Evolutionary conservation across 2,113 vertebrate genomes (phyloP), one percentile per base, ranked within the genome.

Genomic region (Talpa occidentalis): DNA sequence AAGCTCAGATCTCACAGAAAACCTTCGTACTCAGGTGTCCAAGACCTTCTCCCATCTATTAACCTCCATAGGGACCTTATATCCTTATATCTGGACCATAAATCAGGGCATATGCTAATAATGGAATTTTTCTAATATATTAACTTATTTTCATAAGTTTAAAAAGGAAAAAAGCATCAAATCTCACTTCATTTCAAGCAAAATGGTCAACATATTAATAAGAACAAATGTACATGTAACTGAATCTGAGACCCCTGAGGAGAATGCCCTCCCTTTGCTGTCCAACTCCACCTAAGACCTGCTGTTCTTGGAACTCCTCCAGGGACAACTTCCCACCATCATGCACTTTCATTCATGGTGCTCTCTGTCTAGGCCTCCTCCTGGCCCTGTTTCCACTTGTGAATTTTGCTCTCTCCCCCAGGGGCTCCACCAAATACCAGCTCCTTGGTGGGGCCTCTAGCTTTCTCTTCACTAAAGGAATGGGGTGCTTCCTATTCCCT

Each of bases 401-500:
- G 42, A 64, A 52, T n/a, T 47, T 59, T 59, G 47, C 32, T 40
- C 32, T 35, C 16, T n/a, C 47, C 56, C 62, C 67, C 73, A 2
- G 11, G 19, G 40, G 56, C 44, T 0, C n/a, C 32, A n/a, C 67
- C 14, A 42, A 78, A 59, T 42, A n/a, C 52, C 26, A 10, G 2
- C 52, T 90, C 37, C 67, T 32, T 0, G 0, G 40, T 32, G 19
- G 77, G 37, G 11, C 40, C 44, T 24, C 0, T 0, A 0, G 2
- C 16, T 42, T 30, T 49, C 56, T 35, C 78, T 90, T 44, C 81
- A 3, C 10, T 21, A 19, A 17, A 7, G 35, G 5, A 24, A 52
- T 0, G 2, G 40, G 2, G 14, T 35, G 19, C 47, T 37, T 76
- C 66, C 59, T 49, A 5, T 17, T 64, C 52, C 10, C 35, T 78